A percentile compares a stretch with the other conserved stretches of the same genome.
These are phyloP conservation scores for Aurelia coerulea DNA, from an alignment of 30 jellyfish, hydroid and myxozoan genomes.

Conservation along the genomic window DNA sequence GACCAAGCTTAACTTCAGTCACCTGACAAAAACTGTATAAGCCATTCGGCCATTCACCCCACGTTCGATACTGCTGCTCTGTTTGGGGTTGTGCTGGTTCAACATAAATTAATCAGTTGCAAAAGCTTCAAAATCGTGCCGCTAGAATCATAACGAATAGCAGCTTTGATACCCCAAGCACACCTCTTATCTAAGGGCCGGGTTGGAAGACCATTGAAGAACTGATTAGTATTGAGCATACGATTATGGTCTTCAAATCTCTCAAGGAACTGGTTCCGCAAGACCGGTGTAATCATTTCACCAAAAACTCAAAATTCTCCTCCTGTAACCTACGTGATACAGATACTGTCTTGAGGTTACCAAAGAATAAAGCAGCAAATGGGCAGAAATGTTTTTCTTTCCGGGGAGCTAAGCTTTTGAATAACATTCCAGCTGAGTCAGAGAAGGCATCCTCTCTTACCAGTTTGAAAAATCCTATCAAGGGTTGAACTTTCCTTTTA, in stretches of 20 bases:
- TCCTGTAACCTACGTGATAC: background rate
- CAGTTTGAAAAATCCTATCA: background rate
- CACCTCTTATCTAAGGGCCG: no score
- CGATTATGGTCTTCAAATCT: conserved; percentile 7
- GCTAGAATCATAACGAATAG: no score
- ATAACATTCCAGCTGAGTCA: conserved; percentile 25
- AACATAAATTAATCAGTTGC: background rate
- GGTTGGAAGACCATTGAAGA: no score
- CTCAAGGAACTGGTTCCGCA: conserved; percentile 2
- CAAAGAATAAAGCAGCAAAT: background rate
- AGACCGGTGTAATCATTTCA: conserved; percentile 10
- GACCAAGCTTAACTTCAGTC: no score
- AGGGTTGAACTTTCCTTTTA: background rate
- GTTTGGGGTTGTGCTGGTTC: background rate
- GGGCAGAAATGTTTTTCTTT: no score
- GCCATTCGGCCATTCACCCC: no score
- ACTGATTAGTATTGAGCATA: background rate
- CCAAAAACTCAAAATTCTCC: conserved; percentile 11
- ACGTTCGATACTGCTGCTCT: no score
- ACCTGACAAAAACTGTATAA: no score
- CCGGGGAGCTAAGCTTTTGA: background rate
- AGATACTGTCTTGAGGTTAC: conserved; percentile 4
- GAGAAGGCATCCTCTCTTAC: conserved; percentile 26
- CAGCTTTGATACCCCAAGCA: background rate
- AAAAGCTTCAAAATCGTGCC: background rate